Base-by-base conservation (phyloP, 2,797 vertebrate genomes). In the Onychomys torridus region DNA sequence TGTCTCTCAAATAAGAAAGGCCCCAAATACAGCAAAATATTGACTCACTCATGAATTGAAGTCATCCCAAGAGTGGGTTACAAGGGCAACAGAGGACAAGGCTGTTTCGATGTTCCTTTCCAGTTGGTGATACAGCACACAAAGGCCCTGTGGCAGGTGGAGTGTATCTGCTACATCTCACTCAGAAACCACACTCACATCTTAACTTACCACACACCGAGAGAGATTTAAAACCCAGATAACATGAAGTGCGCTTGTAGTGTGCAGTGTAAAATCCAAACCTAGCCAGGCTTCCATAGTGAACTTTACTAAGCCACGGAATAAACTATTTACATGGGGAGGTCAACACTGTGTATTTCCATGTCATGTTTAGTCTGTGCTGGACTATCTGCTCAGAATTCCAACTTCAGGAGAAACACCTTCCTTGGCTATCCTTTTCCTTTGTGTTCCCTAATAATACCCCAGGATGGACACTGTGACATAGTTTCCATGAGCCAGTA, bases 361-460 rank as follows among this genome's bases (percentile, higher is more conserved):
- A 61, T 91, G 78, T 40, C 34, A 3, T 97, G 97, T 97, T 97
- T 98, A 98, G 96, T 98, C 98, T 98, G 65, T 49, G 71, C 43
- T 88, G 59, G 83, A 86, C 32, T 49, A 92, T 95, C 89, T 89
- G 23, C 89, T 90, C 83, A 76, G 59, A 92, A 89, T 88, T 83
- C 93, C 89, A 73, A 78, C 79, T 55, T 63, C 40, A 92, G 79
- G 92, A 77, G 88, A 96, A 96, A 90, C 89, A 96, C 95, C 95
- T 95, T 91, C 55, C 2, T n/a, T 84, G 29, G 87, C 37, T 81
- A 67, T 34, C 5, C 71, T 71, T 49, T 29, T 57, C 59, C 81
- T 81, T 43, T 69, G 52, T 21, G 55, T 46, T 79, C 57, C 69
- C 86, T 84, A 75, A 73, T 77, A 49, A 77, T 6, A 25, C 88